Percentiles rank a stretch among this genome's conserved stretches.
Evolutionary conservation across 1,140 invertebrate species (phyloP).

Genomic region (Latrodectus geometricus): DNA sequence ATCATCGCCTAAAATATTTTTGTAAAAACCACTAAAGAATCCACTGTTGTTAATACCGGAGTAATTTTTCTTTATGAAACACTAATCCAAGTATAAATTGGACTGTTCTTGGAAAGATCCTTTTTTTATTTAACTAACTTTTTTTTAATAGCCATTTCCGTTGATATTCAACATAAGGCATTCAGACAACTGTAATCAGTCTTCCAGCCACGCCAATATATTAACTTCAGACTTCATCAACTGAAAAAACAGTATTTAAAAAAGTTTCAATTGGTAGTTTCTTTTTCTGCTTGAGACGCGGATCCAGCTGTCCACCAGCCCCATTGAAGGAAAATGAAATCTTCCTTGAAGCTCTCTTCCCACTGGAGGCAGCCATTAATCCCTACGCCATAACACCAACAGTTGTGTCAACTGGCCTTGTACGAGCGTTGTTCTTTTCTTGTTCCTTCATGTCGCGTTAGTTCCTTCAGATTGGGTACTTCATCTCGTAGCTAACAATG

Average conservation of each 20-base stretch:
- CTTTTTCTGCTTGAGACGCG: too few species aligned
- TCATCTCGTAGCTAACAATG: constrained; percentile 29
- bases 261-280: too few species aligned
- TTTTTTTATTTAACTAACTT: neutral
- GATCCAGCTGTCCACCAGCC: too few species aligned
- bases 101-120: too few species aligned
- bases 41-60: too few species aligned
- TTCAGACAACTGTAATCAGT: neutral
- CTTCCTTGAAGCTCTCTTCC: too few species aligned
- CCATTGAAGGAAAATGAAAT: too few species aligned
- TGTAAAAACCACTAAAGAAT: too few species aligned
- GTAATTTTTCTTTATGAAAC: too few species aligned
- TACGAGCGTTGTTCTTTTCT: constrained; percentile 7
- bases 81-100: neutral
- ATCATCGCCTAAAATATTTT: too few species aligned
- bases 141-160: neutral
- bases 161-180: neutral
- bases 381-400: neutral
- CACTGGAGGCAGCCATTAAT: neutral
- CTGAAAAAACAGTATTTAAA: too few species aligned
- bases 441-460: neutral
- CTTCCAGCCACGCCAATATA: neutral
- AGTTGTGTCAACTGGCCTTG: constrained; percentile 53
- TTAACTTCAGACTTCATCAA: neutral
- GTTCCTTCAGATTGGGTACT: neutral